phyloP scores from a whole-genome alignment of 2,113 vertebrate species.

The Ciconia boyciana region DNA sequence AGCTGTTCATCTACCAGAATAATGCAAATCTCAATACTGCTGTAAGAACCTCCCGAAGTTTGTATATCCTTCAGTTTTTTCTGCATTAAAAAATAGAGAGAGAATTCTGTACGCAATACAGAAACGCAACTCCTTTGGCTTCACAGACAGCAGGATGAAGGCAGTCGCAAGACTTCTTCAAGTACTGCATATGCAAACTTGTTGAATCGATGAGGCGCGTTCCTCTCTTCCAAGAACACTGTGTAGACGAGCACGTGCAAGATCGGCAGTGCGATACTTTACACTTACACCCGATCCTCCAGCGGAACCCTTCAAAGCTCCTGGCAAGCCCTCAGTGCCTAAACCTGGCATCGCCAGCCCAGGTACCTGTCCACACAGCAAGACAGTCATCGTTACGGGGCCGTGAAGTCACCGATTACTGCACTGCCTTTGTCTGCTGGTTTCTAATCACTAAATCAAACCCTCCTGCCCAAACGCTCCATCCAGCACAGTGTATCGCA shows the following conservation, averaged over 20 bases:
- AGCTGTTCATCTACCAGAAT: neutral
- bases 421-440: neutral
- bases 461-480: neutral
- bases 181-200: too few species aligned
- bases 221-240: neutral
- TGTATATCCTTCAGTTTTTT: neutral
- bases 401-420: accelerated
- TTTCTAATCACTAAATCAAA: neutral
- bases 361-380: neutral
- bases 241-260: neutral
- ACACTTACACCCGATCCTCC: accelerated
- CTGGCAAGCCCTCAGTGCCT: neutral
- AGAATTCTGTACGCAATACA: neutral
- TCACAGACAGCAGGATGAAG: neutral
- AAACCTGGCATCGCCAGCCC: neutral
- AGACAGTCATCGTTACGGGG: neutral
- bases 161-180: neutral
- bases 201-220: accelerated
- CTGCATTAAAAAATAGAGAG: accelerated
- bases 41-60: neutral
- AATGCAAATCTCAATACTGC: neutral
- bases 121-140: neutral
- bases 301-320: accelerated
- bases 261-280: accelerated
- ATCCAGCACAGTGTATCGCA: neutral